Conservation (phyloP, 2,888 invertebrate species). For the Melinaea marsaeus region DNA sequence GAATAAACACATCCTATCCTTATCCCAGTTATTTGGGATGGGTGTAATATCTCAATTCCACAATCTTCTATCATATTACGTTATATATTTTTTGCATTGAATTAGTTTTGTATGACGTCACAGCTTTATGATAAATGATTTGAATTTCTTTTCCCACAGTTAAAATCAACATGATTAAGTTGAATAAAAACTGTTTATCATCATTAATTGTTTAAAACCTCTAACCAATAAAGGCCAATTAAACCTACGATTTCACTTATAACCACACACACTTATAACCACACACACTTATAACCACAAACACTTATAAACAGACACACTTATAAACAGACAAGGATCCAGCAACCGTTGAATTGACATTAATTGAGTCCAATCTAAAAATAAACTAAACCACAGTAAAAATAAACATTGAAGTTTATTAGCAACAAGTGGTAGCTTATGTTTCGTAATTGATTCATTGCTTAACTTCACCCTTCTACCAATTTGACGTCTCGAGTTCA, state of each 20-base stretch:
- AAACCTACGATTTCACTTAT: constrained; percentile 56
- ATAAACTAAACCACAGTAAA: constrained; percentile 43
- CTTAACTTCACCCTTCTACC: constrained; percentile 7
- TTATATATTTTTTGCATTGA: no score
- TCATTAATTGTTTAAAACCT: constrained; percentile 37
- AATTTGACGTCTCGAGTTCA: neutral
- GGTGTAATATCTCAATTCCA: no score
- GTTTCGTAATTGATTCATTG: constrained; percentile 28
- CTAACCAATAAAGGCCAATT: constrained; percentile 55
- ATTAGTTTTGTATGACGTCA: no score
- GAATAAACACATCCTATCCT: no score
- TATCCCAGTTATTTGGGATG: no score
- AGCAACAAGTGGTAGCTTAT: constrained; percentile 28
- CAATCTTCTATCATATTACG: no score
- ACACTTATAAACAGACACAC: constrained; percentile 25
- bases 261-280: constrained; percentile 29
- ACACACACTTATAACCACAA: no score
- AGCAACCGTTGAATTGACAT: constrained; percentile 61
- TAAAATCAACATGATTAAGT: no score
- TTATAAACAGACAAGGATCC: constrained; percentile 48
- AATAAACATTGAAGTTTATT: constrained; percentile 29
- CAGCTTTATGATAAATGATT: no score
- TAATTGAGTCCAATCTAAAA: constrained; percentile 68
- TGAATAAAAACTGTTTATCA: neutral
- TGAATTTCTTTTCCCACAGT: no score